phyloP scores from a whole-genome alignment of 2,113 vertebrate species.

The Dipodomys ordii region DNA sequence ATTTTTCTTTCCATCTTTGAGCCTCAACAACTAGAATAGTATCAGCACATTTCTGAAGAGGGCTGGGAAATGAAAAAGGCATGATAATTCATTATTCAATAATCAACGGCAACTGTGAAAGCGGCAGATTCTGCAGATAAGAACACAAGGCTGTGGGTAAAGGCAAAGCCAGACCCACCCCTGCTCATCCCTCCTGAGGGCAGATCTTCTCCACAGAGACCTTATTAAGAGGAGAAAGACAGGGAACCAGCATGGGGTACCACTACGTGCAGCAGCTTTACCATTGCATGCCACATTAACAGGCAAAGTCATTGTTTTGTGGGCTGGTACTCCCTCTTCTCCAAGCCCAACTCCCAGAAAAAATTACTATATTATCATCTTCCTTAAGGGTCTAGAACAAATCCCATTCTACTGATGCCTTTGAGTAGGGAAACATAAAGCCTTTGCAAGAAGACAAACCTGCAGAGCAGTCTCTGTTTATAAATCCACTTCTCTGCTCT shows the following conservation, averaged over 20 bases:
- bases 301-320: slow-evolving; percentile 38
- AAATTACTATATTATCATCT: background rate
- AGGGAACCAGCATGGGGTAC: slow-evolving; percentile 44
- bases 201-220: slow-evolving; percentile 38
- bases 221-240: slow-evolving; percentile 63
- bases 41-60: slow-evolving; percentile 58
- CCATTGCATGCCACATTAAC: slow-evolving; percentile 32
- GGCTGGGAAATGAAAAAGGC: slow-evolving; percentile 67
- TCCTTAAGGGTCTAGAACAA: slow-evolving; percentile 4
- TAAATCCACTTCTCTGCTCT: background rate
- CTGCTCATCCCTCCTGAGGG: background rate
- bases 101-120: slow-evolving; percentile 63
- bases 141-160: background rate
- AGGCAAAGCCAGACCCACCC: background rate
- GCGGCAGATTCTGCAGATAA: slow-evolving; percentile 34
- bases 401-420: background rate
- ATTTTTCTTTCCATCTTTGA: slow-evolving; percentile 51
- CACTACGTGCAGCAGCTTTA: background rate
- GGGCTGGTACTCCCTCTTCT: background rate
- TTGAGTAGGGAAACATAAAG: background rate
- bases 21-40: slow-evolving; percentile 49
- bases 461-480: background rate
- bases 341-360: background rate
- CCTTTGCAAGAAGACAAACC: background rate
- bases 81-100: slow-evolving; percentile 72